Evolutionary conservation across 23 tunicate genomes (phyloP).

Genomic region (Aplidium turbinatum): DNA sequence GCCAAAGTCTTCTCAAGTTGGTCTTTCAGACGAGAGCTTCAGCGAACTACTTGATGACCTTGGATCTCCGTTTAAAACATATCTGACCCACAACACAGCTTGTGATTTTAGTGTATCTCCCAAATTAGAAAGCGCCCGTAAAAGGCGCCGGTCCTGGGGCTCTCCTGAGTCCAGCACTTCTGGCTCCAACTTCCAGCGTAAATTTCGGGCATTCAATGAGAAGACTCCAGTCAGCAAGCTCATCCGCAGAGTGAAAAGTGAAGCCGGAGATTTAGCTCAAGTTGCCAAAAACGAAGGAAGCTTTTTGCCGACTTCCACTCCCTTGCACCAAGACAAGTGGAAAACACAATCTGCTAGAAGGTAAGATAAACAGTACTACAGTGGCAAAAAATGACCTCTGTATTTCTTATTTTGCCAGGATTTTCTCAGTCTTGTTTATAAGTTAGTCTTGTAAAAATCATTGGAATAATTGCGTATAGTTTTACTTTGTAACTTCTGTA

Average conservation of each 20-base stretch:
- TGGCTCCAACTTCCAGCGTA: constrained; percentile 1
- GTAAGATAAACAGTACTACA: too few species aligned
- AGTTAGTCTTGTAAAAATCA: too few species aligned
- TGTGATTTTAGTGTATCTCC: neutral
- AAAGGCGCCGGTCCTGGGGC: constrained; percentile 68
- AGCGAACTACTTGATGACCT: constrained; percentile 53
- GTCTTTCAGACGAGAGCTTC: constrained; percentile 58
- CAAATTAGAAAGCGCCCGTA: constrained; percentile 15
- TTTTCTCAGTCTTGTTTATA: too few species aligned
- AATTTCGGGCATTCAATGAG: constrained; percentile 26
- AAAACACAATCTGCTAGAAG: neutral
- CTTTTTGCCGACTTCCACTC: constrained; percentile 52
- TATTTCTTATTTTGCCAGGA: too few species aligned
- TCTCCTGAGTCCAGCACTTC: constrained; percentile 49
- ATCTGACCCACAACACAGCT: constrained; percentile 16
- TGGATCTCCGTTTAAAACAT: constrained; percentile 65
- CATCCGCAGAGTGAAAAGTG: constrained; percentile 58
- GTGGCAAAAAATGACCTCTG: too few species aligned
- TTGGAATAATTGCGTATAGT: too few species aligned
- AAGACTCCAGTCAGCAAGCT: constrained; percentile 27
- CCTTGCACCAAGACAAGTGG: constrained; percentile 52
- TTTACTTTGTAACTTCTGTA: too few species aligned
- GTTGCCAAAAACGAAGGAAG: neutral
- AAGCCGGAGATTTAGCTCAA: constrained; percentile 29
- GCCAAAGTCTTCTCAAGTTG: constrained; percentile 19